phyloP scores from a whole-genome alignment of 2,797 vertebrate species.

The Rhynchonycteris naso region DNA sequence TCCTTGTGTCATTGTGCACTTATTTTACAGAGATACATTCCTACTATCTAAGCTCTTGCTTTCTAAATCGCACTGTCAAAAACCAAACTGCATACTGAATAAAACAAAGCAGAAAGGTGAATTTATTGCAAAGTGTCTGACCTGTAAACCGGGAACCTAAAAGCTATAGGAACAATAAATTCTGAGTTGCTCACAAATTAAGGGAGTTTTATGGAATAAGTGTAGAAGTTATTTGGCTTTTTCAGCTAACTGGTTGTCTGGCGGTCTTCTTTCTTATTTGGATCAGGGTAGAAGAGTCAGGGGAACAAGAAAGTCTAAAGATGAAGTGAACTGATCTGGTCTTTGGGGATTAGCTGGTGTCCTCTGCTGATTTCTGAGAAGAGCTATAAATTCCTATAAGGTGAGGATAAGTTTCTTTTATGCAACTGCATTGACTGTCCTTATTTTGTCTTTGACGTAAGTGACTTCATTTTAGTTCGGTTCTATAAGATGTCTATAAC shows the following conservation, averaged over 20 bases:
- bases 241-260: background rate
- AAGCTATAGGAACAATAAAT: background rate
- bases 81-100: background rate
- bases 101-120: background rate
- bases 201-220: background rate
- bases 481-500: background rate
- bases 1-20: background rate
- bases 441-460: background rate
- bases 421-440: background rate
- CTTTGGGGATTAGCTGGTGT: background rate
- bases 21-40: background rate
- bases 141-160: background rate
- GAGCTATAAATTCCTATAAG: background rate
- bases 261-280: background rate
- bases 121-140: background rate
- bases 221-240: background rate
- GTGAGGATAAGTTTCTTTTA: background rate
- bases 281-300: too few species aligned
- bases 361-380: background rate
- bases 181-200: background rate
- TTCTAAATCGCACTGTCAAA: constrained; percentile 24
- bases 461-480: background rate
- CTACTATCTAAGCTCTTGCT: background rate
- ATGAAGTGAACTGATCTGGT: background rate
- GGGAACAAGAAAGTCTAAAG: background rate